Evolutionary conservation across 2,888 invertebrate species (phyloP).

Genomic region (Agriopis marginaria): DNA sequence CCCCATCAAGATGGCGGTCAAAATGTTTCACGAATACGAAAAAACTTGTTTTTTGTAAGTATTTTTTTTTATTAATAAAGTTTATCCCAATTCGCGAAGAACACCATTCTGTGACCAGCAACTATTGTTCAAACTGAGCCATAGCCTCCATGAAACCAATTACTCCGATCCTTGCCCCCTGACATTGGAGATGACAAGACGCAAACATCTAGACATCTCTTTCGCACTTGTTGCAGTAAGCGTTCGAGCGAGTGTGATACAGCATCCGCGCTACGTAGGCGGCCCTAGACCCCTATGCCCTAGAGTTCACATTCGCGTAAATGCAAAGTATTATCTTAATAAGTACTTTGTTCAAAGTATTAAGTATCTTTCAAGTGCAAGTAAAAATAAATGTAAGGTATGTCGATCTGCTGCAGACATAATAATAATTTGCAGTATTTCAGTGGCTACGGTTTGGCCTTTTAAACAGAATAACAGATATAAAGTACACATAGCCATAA

Average conservation of each 20-base stretch:
- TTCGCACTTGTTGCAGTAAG: not conserved
- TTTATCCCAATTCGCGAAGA: no score
- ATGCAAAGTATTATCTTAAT: not conserved
- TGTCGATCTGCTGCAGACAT: no score
- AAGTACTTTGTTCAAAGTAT: not conserved
- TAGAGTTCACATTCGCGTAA: constrained; percentile 10
- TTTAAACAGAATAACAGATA: no score
- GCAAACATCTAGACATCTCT: constrained; percentile 13
- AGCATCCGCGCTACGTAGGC: constrained; percentile 8
- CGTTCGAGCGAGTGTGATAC: not conserved
- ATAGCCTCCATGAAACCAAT: not conserved
- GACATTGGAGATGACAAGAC: constrained; percentile 13
- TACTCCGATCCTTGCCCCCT: constrained; percentile 18
- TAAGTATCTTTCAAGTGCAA: not conserved
- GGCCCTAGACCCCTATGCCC: not conserved
- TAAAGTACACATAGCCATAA: no score
- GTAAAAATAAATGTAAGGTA: not conserved
- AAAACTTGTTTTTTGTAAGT: no score
- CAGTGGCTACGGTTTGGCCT: no score
- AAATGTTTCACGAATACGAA: no score
- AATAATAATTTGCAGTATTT: no score
- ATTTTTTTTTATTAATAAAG: no score
- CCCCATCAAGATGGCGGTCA: no score
- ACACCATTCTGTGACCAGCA: no score
- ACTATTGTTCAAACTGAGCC: no score